A percentile compares a stretch with the other conserved stretches of the same genome.
Conservation (phyloP, 2,113 vertebrate species). For the Anarrhichthys ocellatus region DNA sequence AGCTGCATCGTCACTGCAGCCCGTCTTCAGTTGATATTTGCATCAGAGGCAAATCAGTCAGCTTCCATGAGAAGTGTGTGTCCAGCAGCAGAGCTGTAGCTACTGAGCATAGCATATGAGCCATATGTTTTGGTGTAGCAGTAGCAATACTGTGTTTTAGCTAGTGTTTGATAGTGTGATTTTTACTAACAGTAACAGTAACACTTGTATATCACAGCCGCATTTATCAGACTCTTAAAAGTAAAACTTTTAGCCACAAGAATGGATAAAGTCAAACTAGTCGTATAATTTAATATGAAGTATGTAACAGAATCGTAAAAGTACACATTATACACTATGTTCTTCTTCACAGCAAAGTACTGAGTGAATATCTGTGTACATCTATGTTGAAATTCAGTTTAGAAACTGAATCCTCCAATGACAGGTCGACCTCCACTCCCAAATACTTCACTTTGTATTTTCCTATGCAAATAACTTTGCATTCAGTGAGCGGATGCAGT, state of each 20-base stretch:
- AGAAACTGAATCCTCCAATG: constrained; percentile 13
- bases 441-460: constrained; percentile 69
- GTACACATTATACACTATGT: too few species aligned
- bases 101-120: neutral
- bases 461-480: constrained; percentile 84
- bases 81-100: neutral
- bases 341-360: neutral
- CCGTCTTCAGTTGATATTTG: constrained; percentile 81
- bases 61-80: neutral
- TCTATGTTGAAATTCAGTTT: neutral
- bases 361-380: neutral
- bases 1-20: constrained; percentile 36
- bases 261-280: neutral
- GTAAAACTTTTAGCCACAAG: neutral
- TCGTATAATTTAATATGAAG: neutral
- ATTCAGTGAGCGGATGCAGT: constrained; percentile 58
- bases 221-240: neutral
- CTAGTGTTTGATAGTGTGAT: neutral
- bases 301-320: neutral
- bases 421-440: constrained; percentile 1
- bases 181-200: neutral
- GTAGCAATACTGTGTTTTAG: neutral
- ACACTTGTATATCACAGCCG: neutral
- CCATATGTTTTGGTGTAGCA: neutral
- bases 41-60: constrained; percentile 82